phyloP scores from a whole-genome alignment of 2,888 invertebrate species.

The Melikaiella ostensackeni region DNA sequence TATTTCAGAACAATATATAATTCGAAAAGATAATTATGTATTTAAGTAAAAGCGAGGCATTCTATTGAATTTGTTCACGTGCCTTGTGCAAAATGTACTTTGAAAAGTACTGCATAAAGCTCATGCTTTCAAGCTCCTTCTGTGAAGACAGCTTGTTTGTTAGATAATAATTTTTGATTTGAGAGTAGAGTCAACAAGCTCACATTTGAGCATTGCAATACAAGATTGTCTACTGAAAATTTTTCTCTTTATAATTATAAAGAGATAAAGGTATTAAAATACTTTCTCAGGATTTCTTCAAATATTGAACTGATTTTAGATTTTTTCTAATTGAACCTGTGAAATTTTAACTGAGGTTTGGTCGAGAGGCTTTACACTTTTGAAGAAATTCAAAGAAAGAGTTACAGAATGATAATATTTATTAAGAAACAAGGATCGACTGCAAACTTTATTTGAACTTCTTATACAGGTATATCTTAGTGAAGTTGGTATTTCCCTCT shows the following conservation, averaged over 20 bases:
- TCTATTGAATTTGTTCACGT: conserved; percentile 9
- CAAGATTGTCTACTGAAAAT: neutral
- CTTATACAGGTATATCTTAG: neutral
- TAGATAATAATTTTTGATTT: neutral
- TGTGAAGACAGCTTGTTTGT: conserved; percentile 32
- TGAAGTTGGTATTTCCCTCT: neutral
- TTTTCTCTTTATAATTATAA: neutral
- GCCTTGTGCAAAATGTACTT: conserved; percentile 33
- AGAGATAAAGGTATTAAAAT: neutral
- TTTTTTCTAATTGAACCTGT: neutral
- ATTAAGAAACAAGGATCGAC: neutral
- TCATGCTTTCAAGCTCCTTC: conserved; percentile 19
- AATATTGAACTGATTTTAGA: neutral
- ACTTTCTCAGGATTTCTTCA: neutral
- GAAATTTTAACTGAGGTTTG: neutral
- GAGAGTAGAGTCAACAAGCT: neutral
- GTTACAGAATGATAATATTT: neutral
- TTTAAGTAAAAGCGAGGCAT: conserved; percentile 17
- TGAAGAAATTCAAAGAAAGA: neutral
- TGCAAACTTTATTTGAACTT: neutral
- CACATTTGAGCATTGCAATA: neutral
- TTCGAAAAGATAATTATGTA: neutral
- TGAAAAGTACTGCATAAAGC: neutral
- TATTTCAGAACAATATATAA: neutral
- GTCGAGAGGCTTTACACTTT: neutral